Evolutionary conservation across 2,113 vertebrate genomes (phyloP), one percentile per base, ranked within the genome.

Genomic region (Archocentrus centrarchus): DNA sequence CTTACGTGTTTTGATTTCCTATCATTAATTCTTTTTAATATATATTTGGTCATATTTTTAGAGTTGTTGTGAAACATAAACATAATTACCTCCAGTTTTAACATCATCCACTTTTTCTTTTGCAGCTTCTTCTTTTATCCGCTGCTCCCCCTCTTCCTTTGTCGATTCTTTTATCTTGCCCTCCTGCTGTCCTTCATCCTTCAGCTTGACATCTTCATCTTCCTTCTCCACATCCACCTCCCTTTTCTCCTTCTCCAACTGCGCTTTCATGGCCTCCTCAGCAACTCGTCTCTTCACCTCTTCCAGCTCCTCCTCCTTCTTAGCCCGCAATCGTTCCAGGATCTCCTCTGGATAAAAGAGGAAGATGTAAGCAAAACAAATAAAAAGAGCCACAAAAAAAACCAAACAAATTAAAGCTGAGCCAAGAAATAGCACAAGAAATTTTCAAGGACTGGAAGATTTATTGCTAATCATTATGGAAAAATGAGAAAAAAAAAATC

Each of bases 281-380:
- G 95, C 95, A 75, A 91, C 93, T 41, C 93, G 90, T 77, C 75
- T 96, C 91, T 96, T 97, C 86, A 95, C 93, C 95, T 97, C 96
- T 89, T 97, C 97, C 78, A 95, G 93, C 59, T 97, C 95, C 90
- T 96, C 96, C 91, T 97, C 97, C 88, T 96, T 97, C 92, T 96
- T 97, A 77, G 94, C 92, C 91, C 96, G 96, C 86, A 97, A 78
- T 82, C 96, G 76, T 27, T 98, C 97, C 94, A 98, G 89, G 92
- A 98, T 98, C 94, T 98, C 97, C 81, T 98, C 97, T 97, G 85
- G 3, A 88, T n/a, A 17, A 68, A 24, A 64, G 32, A 63, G 2
- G 22, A 75, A 15, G 35, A 59, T 2, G 7, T 18, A 37, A 79
- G 68, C 1, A 55, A 11, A 85, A 10, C 11, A 50, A 59, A 32